Percentiles rank a stretch among this genome's conserved stretches.
Conservation (phyloP, 2,797 vertebrate genomes). For the Cuniculus paca region DNA sequence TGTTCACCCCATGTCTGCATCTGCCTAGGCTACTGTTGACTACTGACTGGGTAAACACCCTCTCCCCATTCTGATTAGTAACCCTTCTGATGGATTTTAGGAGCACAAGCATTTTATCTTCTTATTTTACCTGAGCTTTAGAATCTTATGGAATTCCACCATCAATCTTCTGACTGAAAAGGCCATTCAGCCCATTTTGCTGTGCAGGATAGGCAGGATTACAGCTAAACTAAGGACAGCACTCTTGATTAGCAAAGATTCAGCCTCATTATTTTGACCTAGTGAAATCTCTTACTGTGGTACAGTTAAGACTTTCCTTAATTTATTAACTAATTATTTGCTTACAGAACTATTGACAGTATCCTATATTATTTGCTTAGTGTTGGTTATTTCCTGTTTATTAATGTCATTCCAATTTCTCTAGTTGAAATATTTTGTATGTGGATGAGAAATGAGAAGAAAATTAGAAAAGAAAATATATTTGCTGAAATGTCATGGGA, state of each 20-base stretch:
- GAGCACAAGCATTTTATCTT: slow-evolving; percentile 60
- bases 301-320: slow-evolving; percentile 25
- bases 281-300: neutral
- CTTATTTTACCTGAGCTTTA: slow-evolving; percentile 71
- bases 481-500: slow-evolving; percentile 43
- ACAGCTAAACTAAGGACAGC: slow-evolving; percentile 14
- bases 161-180: slow-evolving; percentile 76
- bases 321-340: slow-evolving; percentile 61
- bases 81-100: slow-evolving; percentile 38
- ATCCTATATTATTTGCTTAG: slow-evolving; percentile 40
- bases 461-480: slow-evolving; percentile 64
- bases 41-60: neutral
- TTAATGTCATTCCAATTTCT: slow-evolving; percentile 51
- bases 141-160: slow-evolving; percentile 57
- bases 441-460: slow-evolving; percentile 24
- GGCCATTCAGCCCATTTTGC: slow-evolving; percentile 70
- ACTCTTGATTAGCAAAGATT: slow-evolving; percentile 59
- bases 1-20: neutral
- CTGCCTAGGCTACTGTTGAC: neutral
- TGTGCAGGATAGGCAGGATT: slow-evolving; percentile 29
- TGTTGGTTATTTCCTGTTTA: slow-evolving; percentile 59
- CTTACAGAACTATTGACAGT: neutral
- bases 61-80: neutral
- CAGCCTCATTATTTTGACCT: slow-evolving; percentile 44
- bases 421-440: slow-evolving; percentile 10